These are phyloP conservation scores for Palythoa heliodiscus DNA, from an alignment of 92 coral and sea anemone species.

Conservation along the genomic window DNA sequence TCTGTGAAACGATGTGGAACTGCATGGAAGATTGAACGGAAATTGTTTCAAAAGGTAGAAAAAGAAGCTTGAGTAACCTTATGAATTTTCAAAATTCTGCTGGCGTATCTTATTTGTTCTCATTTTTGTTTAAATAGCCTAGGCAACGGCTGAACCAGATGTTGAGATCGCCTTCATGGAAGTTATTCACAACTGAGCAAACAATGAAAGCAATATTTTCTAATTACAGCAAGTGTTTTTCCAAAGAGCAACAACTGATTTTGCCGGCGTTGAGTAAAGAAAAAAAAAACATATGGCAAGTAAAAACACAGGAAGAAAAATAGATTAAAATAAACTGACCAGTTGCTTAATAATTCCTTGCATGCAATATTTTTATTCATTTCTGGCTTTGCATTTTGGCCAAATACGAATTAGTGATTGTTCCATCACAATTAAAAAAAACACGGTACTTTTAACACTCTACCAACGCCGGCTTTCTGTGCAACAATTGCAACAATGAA, in stretches of 20 bases:
- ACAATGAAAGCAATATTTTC: constrained; percentile 4
- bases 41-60: neutral
- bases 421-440: neutral
- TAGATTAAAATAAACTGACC: neutral
- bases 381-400: neutral
- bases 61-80: neutral
- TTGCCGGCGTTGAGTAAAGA: neutral
- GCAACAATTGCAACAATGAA: neutral
- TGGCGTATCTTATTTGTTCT: neutral
- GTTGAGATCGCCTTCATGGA: neutral
- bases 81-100: too few relatives aligned
- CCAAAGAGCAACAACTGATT: constrained; percentile 7
- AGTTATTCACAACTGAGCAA: constrained; percentile 6
- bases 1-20: neutral
- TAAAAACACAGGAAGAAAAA: neutral
- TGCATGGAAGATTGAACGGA: neutral
- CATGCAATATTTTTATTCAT: neutral
- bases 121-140: neutral
- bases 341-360: neutral
- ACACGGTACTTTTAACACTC: neutral
- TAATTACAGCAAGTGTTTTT: constrained; percentile 2
- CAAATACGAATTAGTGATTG: neutral
- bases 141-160: neutral
- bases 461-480: too few relatives aligned
- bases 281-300: neutral